Conservation (phyloP, 2,113 vertebrate genomes). For the Neogobius melanostomus region DNA sequence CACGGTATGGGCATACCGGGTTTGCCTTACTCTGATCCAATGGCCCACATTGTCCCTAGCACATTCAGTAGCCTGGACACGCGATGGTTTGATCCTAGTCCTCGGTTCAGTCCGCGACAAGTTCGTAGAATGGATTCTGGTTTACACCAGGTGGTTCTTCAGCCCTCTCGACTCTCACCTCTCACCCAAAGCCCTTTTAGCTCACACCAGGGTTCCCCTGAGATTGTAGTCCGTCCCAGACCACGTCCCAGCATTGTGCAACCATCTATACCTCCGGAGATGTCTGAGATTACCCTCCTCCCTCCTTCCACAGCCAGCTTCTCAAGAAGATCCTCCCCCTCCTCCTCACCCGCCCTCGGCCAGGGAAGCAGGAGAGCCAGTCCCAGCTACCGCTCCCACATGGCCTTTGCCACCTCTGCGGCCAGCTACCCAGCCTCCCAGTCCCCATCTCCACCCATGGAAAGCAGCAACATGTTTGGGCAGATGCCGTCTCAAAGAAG, state of each 20-base stretch:
- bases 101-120: slow-evolving; percentile 93
- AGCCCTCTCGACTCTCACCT: slow-evolving; percentile 96
- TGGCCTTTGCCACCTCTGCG: slow-evolving; percentile 89
- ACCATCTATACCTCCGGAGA: slow-evolving; percentile 81
- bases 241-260: slow-evolving; percentile 91
- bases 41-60: slow-evolving; percentile 88
- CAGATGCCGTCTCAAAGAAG: slow-evolving; percentile 88
- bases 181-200: slow-evolving; percentile 96
- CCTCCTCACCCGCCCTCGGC: slow-evolving; percentile 90
- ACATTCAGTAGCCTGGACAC: slow-evolving; percentile 94
- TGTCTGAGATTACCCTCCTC: slow-evolving; percentile 95
- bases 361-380: slow-evolving; percentile 85
- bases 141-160: slow-evolving; percentile 98
- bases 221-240: slow-evolving; percentile 89
- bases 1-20: slow-evolving; percentile 96
- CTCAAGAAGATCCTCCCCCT: slow-evolving; percentile 93
- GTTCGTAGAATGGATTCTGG: slow-evolving; percentile 90
- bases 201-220: slow-evolving; percentile 91
- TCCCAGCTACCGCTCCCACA: slow-evolving; percentile 80
- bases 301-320: slow-evolving; percentile 91
- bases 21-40: slow-evolving; percentile 96
- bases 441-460: slow-evolving; percentile 84
- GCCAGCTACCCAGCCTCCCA: slow-evolving; percentile 85
- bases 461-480: slow-evolving; percentile 89
- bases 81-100: slow-evolving; percentile 93